Base-by-base conservation (phyloP, 2,888 invertebrate species). In the Zootermopsis nevadensis region DNA sequence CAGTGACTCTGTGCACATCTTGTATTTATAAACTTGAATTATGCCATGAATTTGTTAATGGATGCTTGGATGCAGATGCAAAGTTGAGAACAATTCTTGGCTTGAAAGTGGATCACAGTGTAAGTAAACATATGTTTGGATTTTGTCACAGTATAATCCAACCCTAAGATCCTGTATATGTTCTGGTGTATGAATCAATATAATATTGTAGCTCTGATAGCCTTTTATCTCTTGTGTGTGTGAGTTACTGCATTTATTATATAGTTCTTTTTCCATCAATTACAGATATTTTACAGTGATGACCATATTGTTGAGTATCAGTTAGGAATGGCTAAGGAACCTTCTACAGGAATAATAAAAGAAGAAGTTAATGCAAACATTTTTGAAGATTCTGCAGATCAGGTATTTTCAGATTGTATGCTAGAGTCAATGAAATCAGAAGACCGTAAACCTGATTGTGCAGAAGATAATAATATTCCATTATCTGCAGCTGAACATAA, bases 31-130 rank as follows among this genome's bases (percentile, higher is more conserved):
- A 69, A 69, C 69, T 69, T 30, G 31, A 69, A 22, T 10, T 69
- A 22, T 69, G 69, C 6, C 69, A 69, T 33, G 22, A 69, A 22
- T 69, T 69, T 69, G 69, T 69, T 69, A 6, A 31, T 69, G 69
- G 69, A 6, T 69, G 69, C 4, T 22, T 69, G 22, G 31, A 30
- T 33, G 69, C 69, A 22, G 69, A 69, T 69, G 33, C 24, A 33
- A 30, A 69, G 31, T 33, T 69, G 31, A 69, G 27, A 33, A 31
- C 30, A 69, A 33, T 69, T 15, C 19, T 31, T 33, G 33, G 27
- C 31, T 69, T 69, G 33, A 15, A 69, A 69, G 27, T 30, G 30
- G 66, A 30, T 66, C 12, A n/a, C 8, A 15, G 7, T 27, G 66
- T 66, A 66, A 66, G 66, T 66, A n/a, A n/a, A 27, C 12, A 27